Conservation (phyloP, 30 jellyfish, hydroid and myxozoan genomes). For the Euphysa ruthae region DNA sequence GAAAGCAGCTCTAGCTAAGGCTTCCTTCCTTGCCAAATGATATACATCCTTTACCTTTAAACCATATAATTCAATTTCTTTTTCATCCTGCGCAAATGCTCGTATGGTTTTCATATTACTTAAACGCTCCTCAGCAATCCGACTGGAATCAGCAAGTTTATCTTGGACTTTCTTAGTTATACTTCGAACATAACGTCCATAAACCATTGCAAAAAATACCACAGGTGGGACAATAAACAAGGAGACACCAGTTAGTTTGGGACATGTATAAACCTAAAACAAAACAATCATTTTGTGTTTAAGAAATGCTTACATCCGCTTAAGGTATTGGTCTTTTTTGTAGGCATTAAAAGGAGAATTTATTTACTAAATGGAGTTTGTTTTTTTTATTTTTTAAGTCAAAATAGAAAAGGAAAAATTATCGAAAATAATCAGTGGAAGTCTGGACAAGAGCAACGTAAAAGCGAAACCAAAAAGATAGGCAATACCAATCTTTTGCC, state of each 20-base stretch:
- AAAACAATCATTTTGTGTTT: slow-evolving; percentile 6
- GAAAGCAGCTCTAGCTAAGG: slow-evolving; percentile 86
- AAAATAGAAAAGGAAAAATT: no score
- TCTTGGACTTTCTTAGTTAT: slow-evolving; percentile 87
- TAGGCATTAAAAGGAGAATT: no score
- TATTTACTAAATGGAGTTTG: no score
- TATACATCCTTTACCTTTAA: slow-evolving; percentile 50
- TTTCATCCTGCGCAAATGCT: slow-evolving; percentile 84
- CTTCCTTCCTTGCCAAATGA: slow-evolving; percentile 80
- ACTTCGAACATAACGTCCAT: slow-evolving; percentile 85
- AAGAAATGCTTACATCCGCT: no score
- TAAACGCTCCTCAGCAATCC: slow-evolving; percentile 94
- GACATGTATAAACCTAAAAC: slow-evolving; percentile 72
- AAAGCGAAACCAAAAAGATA: no score
- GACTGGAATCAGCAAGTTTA: slow-evolving; percentile 79
- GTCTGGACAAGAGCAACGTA: no score
- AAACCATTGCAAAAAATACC: slow-evolving; percentile 65
- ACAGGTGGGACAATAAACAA: slow-evolving; percentile 92
- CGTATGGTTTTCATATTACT: slow-evolving; percentile 80
- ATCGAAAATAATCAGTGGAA: no score
- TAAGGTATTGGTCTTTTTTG: no score
- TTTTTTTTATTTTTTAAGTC: no score
- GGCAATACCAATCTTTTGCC: no score
- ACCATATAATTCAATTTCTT: slow-evolving; percentile 53
- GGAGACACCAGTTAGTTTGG: slow-evolving; percentile 72